Percentiles rank a stretch among this genome's conserved stretches.
phyloP scores from a whole-genome alignment of 2,113 vertebrate species.

The Dunckerocampus dactyliophorus region DNA sequence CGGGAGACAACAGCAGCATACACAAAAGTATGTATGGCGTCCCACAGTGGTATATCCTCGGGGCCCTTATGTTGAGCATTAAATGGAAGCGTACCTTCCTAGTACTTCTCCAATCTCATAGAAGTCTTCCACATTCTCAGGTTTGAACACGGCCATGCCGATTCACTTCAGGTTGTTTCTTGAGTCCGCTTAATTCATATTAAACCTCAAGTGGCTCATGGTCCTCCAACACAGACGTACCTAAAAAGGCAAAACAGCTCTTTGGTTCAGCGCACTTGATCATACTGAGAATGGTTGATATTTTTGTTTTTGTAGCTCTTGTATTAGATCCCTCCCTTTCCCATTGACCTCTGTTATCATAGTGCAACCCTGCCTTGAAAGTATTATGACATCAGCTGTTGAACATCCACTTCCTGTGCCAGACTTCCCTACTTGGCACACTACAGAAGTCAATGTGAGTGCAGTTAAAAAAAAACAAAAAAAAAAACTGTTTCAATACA shows the following conservation, averaged over 20 bases:
- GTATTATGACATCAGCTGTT: no score
- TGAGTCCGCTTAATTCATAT: background rate
- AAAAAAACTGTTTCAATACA: no score
- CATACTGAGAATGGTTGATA: no score
- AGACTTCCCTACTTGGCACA: no score
- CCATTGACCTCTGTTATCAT: no score
- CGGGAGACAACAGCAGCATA: background rate
- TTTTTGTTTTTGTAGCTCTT: no score
- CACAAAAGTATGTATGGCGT: background rate
- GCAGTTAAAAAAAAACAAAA: no score
- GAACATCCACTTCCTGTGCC: no score
- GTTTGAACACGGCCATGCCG: slow-evolving; percentile 61
- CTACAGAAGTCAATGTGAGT: no score
- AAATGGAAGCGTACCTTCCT: slow-evolving; percentile 68
- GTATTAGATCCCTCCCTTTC: no score
- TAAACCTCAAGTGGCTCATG: slow-evolving; percentile 6
- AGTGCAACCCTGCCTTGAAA: no score
- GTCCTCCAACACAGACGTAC: slow-evolving; percentile 2
- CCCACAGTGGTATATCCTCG: background rate
- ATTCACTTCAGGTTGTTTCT: slow-evolving; percentile 3
- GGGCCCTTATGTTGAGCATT: background rate
- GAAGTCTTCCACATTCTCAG: slow-evolving; percentile 77
- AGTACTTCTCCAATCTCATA: slow-evolving; percentile 79
- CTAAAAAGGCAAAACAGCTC: background rate
- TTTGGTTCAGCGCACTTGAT: no score